Conservation (phyloP, 2,888 invertebrate genomes). For the Clanis bilineata region DNA sequence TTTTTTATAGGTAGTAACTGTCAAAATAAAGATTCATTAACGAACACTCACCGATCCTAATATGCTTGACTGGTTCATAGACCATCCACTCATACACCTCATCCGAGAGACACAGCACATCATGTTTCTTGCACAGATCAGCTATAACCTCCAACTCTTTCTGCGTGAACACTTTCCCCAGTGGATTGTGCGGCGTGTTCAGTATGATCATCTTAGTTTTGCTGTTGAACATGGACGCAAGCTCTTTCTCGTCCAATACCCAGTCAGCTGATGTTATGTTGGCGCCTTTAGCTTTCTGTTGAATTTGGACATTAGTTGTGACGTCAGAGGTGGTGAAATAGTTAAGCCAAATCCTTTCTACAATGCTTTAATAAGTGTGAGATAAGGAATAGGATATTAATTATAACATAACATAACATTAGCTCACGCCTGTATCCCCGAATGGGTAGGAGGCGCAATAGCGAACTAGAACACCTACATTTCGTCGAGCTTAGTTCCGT, state of each 20-base stretch:
- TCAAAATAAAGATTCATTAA: not conserved
- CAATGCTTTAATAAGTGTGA: no score
- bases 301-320: not conserved
- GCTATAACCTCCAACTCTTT: slow-evolving; percentile 90
- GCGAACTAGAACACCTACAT: no score
- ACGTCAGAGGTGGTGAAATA: no score
- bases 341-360: no score
- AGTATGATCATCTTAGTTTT: slow-evolving; percentile 97
- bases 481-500: no score
- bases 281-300: slow-evolving; percentile 68
- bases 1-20: no score
- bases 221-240: slow-evolving; percentile 89
- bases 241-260: slow-evolving; percentile 91
- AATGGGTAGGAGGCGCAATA: no score
- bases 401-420: no score
- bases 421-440: no score
- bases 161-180: slow-evolving; percentile 92
- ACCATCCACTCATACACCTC: slow-evolving; percentile 99
- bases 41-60: slow-evolving; percentile 90
- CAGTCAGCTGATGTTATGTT: slow-evolving; percentile 90
- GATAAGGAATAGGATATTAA: no score
- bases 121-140: slow-evolving; percentile 94
- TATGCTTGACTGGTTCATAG: slow-evolving; percentile 90
- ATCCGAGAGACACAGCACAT: slow-evolving; percentile 95
- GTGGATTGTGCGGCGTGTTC: slow-evolving; percentile 99